Conservation (phyloP, 2,113 vertebrate genomes). For the Melanerpes aurifrons region DNA sequence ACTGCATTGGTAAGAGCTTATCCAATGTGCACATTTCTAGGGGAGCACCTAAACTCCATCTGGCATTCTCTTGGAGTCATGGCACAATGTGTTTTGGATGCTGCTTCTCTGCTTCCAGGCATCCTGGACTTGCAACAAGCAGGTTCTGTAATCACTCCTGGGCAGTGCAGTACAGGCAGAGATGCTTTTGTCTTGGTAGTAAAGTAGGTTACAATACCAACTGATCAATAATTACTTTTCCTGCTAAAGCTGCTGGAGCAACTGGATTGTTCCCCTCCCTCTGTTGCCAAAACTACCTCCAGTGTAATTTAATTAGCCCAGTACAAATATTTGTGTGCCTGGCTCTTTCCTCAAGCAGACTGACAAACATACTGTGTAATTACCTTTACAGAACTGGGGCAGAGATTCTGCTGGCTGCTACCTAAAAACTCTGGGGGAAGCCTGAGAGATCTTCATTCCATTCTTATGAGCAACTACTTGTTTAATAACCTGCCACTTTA, state of each 20-base stretch:
- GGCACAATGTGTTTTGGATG: accelerated
- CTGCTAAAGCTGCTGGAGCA: neutral
- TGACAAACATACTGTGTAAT: neutral
- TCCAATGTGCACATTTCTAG: accelerated
- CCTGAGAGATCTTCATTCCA: neutral
- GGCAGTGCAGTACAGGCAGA: neutral
- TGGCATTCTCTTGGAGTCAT: neutral
- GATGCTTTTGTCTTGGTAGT: neutral
- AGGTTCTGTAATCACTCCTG: accelerated
- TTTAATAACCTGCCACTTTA: neutral
- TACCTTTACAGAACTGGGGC: neutral
- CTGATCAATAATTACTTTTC: accelerated
- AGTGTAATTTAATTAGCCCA: neutral
- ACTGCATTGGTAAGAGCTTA: accelerated
- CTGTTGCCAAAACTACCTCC: neutral
- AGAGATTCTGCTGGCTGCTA: neutral
- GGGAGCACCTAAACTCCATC: accelerated
- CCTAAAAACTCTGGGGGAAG: neutral
- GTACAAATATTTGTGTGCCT: neutral
- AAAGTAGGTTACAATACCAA: neutral
- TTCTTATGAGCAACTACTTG: neutral
- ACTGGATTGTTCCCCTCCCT: neutral
- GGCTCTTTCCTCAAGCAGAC: neutral
- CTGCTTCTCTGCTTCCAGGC: neutral
- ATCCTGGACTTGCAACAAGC: neutral